These are phyloP conservation scores for Myotis vivesi DNA, from an alignment of 2,797 vertebrate species.

Conservation along the genomic window DNA sequence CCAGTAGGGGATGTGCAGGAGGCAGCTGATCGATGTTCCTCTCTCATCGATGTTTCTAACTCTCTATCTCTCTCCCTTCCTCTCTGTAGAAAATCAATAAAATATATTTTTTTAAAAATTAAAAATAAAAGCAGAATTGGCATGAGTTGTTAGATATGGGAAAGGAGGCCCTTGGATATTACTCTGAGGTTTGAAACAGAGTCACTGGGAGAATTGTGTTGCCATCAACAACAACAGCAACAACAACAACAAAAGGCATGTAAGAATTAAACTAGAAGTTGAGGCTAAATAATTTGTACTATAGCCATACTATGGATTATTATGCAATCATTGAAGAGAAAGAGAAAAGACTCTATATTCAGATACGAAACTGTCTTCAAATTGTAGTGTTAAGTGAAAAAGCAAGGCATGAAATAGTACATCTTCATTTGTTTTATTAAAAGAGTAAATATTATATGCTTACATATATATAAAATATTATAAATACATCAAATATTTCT, in stretches of 20 bases:
- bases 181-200: background rate
- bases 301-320: background rate
- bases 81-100: too few species aligned
- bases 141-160: background rate
- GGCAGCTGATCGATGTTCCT: too few species aligned
- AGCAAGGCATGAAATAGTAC: background rate
- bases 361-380: constrained; percentile 23
- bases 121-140: background rate
- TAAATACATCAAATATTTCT: background rate
- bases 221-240: background rate
- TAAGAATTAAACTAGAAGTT: background rate
- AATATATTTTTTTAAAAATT: too few species aligned
- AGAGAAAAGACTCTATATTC: background rate
- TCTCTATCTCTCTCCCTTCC: too few species aligned
- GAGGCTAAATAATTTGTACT: background rate
- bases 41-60: too few species aligned
- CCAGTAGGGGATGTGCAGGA: too few species aligned
- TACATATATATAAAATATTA: background rate
- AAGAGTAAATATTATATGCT: background rate
- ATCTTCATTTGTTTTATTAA: background rate
- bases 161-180: background rate
- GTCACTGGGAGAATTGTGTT: background rate
- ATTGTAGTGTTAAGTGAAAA: background rate
- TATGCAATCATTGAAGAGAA: background rate
- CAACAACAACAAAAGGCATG: background rate